phyloP scores from a whole-genome alignment of 64 coral and sea anemone species.

The Montipora sp. region DNA sequence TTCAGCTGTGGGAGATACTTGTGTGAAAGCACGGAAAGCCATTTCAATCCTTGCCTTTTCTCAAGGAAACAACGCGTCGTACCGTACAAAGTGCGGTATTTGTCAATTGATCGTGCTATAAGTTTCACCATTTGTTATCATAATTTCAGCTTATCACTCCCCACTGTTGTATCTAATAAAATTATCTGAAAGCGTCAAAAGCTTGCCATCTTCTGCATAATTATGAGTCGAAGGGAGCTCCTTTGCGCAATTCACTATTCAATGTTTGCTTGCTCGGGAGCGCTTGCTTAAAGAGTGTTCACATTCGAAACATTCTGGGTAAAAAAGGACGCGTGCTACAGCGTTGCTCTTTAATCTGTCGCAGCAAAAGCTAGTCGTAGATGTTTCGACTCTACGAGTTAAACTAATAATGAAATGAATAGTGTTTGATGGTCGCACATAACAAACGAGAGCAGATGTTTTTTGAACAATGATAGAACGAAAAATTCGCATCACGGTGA shows the following conservation, averaged over 20 bases:
- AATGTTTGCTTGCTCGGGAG: not conserved
- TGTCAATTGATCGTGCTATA: slow-evolving; percentile 40
- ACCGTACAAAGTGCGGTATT: not conserved
- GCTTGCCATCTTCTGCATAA: slow-evolving; percentile 79
- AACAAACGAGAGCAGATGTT: slow-evolving; percentile 74
- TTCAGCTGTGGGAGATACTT: slow-evolving; percentile 25
- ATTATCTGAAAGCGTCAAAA: slow-evolving; percentile 93
- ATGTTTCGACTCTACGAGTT: slow-evolving; percentile 71
- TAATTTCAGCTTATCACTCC: slow-evolving; percentile 77
- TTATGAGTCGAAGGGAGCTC: slow-evolving; percentile 45
- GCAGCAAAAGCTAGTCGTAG: slow-evolving; percentile 42
- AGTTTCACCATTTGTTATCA: slow-evolving; percentile 70
- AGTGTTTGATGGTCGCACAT: slow-evolving; percentile 75
- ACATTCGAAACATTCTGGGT: not conserved
- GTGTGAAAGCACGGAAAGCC: slow-evolving; percentile 5
- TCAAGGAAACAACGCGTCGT: not conserved
- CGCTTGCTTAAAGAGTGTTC: not conserved
- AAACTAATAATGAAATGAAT: slow-evolving; percentile 88
- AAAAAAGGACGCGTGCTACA: not conserved
- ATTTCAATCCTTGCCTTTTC: not conserved
- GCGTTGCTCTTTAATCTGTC: not conserved
- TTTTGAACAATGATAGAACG: slow-evolving; percentile 34
- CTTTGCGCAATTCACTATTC: slow-evolving; percentile 15
- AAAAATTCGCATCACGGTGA: slow-evolving; percentile 32
- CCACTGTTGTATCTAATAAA: slow-evolving; percentile 93